Evolutionary conservation across 2,888 invertebrate species (phyloP).

Genomic region (Strigamia transsilvanica): DNA sequence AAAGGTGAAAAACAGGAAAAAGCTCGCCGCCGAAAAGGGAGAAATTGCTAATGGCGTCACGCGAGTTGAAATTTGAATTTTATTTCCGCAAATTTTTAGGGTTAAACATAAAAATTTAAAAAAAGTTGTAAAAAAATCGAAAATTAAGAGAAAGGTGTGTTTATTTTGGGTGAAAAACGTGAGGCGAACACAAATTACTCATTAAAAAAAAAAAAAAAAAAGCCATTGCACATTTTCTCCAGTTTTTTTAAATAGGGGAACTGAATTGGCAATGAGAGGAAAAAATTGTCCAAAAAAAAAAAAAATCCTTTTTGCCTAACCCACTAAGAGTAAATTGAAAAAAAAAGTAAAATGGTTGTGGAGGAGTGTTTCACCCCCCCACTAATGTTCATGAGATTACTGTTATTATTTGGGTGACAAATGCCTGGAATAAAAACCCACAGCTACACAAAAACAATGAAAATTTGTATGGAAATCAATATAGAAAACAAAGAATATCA

Average conservation of each 20-base stretch:
- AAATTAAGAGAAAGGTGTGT: slow-evolving; percentile 19
- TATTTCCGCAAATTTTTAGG: too few species aligned
- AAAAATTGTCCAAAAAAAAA: slow-evolving; percentile 13
- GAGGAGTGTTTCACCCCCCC: not conserved
- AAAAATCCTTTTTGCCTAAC: not conserved
- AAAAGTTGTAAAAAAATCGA: slow-evolving; percentile 1
- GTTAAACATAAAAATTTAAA: too few species aligned
- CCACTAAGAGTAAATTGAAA: not conserved
- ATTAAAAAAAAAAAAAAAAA: too few species aligned
- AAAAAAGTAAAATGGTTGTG: not conserved
- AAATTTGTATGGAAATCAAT: too few species aligned
- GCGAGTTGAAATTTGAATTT: too few species aligned
- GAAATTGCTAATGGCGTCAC: not conserved
- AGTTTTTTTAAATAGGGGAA: not conserved
- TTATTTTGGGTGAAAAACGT: slow-evolving; percentile 2
- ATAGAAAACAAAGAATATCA: too few species aligned
- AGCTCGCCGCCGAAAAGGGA: not conserved
- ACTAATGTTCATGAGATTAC: slow-evolving; percentile 10
- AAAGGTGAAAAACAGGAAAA: slow-evolving; percentile 19
- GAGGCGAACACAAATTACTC: slow-evolving; percentile 31
- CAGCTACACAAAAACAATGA: too few species aligned
- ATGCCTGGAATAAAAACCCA: too few species aligned
- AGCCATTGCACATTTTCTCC: not conserved
- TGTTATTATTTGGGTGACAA: not conserved
- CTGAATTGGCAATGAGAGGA: not conserved